Percentiles rank a stretch among this genome's conserved stretches.
Evolutionary conservation across 2,113 vertebrate genomes (phyloP).

Genomic region (Isichthys henryi): DNA sequence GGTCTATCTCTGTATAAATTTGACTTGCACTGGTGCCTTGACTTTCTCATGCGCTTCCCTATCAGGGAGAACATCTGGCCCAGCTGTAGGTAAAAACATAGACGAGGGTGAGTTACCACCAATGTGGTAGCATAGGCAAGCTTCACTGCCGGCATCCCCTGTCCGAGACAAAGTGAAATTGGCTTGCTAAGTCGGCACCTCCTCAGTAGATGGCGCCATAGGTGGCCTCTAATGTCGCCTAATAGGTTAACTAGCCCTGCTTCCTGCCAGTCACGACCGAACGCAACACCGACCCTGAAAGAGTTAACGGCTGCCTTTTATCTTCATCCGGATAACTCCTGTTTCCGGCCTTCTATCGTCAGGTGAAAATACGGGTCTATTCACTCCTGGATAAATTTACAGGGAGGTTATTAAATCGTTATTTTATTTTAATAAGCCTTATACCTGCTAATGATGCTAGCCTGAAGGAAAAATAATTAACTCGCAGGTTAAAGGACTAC

Average conservation of each 20-base stretch:
- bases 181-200: neutral
- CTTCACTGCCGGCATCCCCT: neutral
- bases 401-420: conserved; percentile 56
- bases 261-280: no score
- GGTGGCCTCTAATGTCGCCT: neutral
- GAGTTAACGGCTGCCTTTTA: neutral
- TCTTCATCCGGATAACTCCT: conserved; percentile 22
- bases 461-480: conserved; percentile 60
- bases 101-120: neutral
- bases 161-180: neutral
- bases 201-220: neutral
- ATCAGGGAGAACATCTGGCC: conserved; percentile 2
- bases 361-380: conserved; percentile 32
- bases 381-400: conserved; percentile 44
- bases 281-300: neutral
- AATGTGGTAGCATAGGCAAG: neutral
- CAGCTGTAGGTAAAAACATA: neutral
- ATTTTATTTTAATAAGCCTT: conserved; percentile 57
- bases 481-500: conserved; percentile 53
- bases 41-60: neutral
- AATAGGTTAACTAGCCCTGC: neutral
- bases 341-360: conserved; percentile 30
- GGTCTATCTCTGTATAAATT: conserved; percentile 6
- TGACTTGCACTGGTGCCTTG: neutral
- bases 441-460: conserved; percentile 49